These are phyloP conservation scores for Erannis defoliaria DNA, from an alignment of 2,888 invertebrate species.

Conservation along the genomic window DNA sequence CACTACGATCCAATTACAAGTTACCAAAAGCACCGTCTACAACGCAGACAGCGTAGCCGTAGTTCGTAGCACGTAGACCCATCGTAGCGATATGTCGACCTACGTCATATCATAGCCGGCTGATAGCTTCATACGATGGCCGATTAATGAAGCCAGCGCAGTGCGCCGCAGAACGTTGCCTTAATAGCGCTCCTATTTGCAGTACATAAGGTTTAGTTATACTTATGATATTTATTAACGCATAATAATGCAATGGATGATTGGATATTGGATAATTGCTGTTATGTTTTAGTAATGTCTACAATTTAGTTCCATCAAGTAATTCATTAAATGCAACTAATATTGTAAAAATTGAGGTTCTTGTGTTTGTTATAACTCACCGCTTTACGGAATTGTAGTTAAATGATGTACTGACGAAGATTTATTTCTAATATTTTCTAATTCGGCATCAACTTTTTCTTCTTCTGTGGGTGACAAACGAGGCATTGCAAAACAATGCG, in stretches of 20 bases:
- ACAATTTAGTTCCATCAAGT: too few species aligned
- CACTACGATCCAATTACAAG: conserved; percentile 46
- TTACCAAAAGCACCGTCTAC: conserved; percentile 43
- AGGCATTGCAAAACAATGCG: too few species aligned
- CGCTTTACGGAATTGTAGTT: too few species aligned
- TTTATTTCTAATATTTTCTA: too few species aligned
- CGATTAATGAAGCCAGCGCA: conserved; percentile 84
- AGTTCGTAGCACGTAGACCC: conserved; percentile 41
- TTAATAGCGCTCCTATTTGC: conserved; percentile 52
- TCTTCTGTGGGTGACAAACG: too few species aligned
- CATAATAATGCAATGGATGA: not conserved
- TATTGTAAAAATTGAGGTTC: too few species aligned
- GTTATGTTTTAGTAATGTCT: too few species aligned
- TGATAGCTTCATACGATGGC: conserved; percentile 82
- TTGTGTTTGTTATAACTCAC: too few species aligned
- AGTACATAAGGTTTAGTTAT: conserved; percentile 3
- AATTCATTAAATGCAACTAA: too few species aligned
- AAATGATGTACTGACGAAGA: too few species aligned
- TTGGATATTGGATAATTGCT: too few species aligned
- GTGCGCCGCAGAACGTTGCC: conserved; percentile 77
- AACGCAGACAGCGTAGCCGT: conserved; percentile 47
- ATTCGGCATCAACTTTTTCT: too few species aligned
- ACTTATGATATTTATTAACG: not conserved
- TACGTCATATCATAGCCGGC: conserved; percentile 76
- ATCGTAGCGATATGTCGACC: conserved; percentile 62